Evolutionary conservation across 2,113 vertebrate species (phyloP), one percentile per base, ranked within the genome.

Genomic region (Upupa epops): DNA sequence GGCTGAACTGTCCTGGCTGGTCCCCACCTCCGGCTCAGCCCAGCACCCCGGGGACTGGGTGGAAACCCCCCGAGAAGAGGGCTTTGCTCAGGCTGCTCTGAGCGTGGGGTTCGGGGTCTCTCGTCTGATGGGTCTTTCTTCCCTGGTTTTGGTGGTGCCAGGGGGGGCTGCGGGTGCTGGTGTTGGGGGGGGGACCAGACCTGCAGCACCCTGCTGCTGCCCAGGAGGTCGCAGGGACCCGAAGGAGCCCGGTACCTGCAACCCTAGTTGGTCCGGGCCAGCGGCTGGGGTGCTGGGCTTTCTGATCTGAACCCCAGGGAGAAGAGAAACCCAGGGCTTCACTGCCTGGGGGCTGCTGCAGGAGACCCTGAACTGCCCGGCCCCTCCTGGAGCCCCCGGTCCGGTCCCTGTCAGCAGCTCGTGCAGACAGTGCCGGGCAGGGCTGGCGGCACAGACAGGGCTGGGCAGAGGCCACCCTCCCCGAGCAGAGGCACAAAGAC

Each of bases 401-500:
- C 88, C 69, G 88, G 75, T 82, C 92, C 91, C 61, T 80, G 83
- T 96, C 92, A 91, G 82, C 66, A 64, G 58, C 75, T 95, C 86
- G 90, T 84, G 86, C 71, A 89, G 90, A 78, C 25, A 66, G 74
- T 21, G 51, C 79, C 78, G 54, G 95, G 54, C 88, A 26, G 94
- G 82, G 89, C 89, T 56, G 85, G 91, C 58, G 63, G 32, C 80
- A 92, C 91, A 90, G 84, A 84, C 89, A 56, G 89, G 89, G 92
- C 86, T 64, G 81, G 83, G n/a, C 83, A 9, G 15, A 19, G 90
- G 73, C 80, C 9, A 1, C 92, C 94, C 93, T 96, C 83, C 82
- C 94, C 94, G 93, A 94, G 94, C 88, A 42, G 92, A 70, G 26
- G 86, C 86, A 97, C 97, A 98, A 97, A 97, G 96, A 31, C 17